Evolutionary conservation across 2,888 invertebrate species (phyloP), one percentile per base, ranked within the genome.

Genomic region (Oscheius sp.): DNA sequence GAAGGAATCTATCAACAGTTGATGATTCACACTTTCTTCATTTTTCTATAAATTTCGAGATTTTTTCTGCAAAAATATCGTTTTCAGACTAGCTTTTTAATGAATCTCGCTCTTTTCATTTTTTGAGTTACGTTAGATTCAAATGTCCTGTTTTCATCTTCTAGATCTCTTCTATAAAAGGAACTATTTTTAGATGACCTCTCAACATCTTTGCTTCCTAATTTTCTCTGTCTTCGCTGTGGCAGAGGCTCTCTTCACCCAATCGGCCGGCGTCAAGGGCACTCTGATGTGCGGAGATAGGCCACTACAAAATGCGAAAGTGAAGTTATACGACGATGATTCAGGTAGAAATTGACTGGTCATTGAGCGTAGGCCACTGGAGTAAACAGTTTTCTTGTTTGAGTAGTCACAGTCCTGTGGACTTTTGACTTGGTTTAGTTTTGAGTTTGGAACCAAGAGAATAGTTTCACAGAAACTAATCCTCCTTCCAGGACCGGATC

Each of bases 301-400:
- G 25, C 82, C 82, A 20, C 50, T 79, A 25, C 75, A 74, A 15
- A 76, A 79, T 50, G 76, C 79, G 2, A 78, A 80, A 34, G 79
- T 82, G 48, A 82, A 82, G 73, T 74, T 82, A n/a, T 82, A 81
- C 58, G 82, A 82, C 63, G 80, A 82, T 46, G 82, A 82, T 48
- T 71, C 76, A 10, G 81, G 79, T 75, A 23, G 25, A 71, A 58
- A 12, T 37, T 8, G 8, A 37, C 15, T 37, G 37, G 8, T 10
- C 15, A 37, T 37, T 15, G 8, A 37, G 8, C 37, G 15, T 10
- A 10, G 37, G 15, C 37, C 37, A 10, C n/a, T 12, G 12, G 17
- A 42, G 12, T 42, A 17, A 42, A n/a, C 42, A 12, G 42, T 42
- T 42, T 42, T 17, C 42, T n/a, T n/a, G 4, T 15, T 42, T 3